Base-by-base conservation (phyloP, 2,888 invertebrate species). In the Cistogaster globosa region DNA sequence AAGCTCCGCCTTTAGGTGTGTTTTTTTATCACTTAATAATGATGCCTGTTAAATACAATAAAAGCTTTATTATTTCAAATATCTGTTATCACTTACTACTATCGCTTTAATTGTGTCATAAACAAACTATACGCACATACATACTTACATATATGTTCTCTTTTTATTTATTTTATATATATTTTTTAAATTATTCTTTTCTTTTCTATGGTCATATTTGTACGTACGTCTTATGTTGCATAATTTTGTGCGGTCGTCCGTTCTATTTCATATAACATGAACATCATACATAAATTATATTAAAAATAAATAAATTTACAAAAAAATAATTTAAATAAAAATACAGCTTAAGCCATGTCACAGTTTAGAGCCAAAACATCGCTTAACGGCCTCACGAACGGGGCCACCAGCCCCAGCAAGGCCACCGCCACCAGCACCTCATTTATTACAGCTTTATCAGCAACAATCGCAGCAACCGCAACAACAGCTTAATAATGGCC, bases 321-420 rank as follows among this genome's bases (percentile, higher is more conserved):
- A 82, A 86, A 86, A 87, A 67, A 81, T 32, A 75, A 84, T 62
- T 42, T 71, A 87, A 68, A 80, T 63, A 71, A 84, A 83, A 79
- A 42, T 42, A 86, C 90, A 92, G 92, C 90, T 92, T 86, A 92
- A 92, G 87, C 92, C 92, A 83, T 91, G 88, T 89, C 90, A 87
- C 86, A 89, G 90, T 87, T 88, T 90, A 88, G 90, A 90, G 76
- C 83, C 88, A 69, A 89, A 88, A 87, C 87, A 86, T 82, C 88
- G 89, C 76, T 81, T 87, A 84, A 86, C 83, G 76, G 78, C 83
- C 62, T 77, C 87, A 68, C 87, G 86, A 63, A 84, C 84, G 16
- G 87, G 88, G 78, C 87, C 86, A 22, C 82, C 80, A 68, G 84
- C 87, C 53, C 88, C 88, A 20, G 84, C 87, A 22, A 86, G 87